Conservation (phyloP, 1,140 invertebrate species). For the Drosophila nikananu region DNA sequence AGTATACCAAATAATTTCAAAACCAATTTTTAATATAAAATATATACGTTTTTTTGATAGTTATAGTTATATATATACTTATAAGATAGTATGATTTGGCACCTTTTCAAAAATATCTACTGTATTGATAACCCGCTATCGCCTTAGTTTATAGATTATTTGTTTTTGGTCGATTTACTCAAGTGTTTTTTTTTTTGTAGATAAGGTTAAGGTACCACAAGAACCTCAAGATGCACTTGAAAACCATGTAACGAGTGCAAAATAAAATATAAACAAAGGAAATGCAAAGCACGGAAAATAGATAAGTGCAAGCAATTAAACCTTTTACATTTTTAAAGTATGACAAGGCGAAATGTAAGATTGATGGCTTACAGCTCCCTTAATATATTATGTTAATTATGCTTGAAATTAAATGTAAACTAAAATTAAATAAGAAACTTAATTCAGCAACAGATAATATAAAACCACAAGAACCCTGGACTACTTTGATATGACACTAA, state of each 20-base stretch:
- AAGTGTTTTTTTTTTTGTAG: constrained; percentile 18
- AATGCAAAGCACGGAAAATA: neutral
- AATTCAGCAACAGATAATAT: neutral
- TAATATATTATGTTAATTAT: neutral
- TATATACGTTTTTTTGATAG: neutral
- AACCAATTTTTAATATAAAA: neutral
- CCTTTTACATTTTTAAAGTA: neutral
- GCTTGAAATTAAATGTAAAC: neutral
- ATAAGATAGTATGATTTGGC: neutral
- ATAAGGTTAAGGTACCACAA: constrained; percentile 32
- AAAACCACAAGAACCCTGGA: constrained; percentile 17
- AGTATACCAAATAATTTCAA: neutral
- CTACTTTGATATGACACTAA: constrained; percentile 1
- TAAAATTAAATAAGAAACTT: neutral
- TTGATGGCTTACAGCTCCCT: no score
- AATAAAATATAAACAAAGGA: constrained; percentile 15
- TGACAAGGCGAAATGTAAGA: neutral
- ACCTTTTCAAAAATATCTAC: neutral
- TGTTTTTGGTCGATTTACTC: constrained; percentile 12
- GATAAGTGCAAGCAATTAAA: constrained; percentile 4
- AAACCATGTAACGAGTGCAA: constrained; percentile 13
- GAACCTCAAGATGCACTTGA: constrained; percentile 32
- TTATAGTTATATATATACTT: neutral
- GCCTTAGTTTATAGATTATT: constrained; percentile 12
- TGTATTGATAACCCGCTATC: constrained; percentile 29